A percentile compares a stretch with the other conserved stretches of the same genome.
phyloP scores from a whole-genome alignment of 2,113 vertebrate genomes.

The Eurystomus gularis region DNA sequence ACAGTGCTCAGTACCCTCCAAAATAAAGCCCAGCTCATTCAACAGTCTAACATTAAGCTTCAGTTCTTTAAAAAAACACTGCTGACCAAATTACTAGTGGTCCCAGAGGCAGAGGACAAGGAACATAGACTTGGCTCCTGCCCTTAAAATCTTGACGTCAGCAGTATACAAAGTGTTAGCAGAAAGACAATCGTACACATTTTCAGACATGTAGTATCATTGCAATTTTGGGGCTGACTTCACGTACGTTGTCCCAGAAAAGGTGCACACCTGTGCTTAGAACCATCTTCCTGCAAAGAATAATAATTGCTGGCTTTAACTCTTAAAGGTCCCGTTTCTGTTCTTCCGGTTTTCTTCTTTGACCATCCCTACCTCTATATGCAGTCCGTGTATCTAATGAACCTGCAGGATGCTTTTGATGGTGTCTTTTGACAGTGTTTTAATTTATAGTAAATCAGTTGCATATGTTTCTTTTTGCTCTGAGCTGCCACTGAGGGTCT shows the following conservation, averaged over 20 bases:
- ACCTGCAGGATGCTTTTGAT: background rate
- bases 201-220: background rate
- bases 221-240: background rate
- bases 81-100: background rate
- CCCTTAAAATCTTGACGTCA: background rate
- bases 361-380: background rate
- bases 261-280: background rate
- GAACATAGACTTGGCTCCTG: background rate
- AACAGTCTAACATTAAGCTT: background rate
- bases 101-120: background rate
- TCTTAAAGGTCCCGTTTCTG: background rate
- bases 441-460: background rate
- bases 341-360: background rate
- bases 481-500: background rate
- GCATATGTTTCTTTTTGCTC: background rate
- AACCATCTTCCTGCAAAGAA: background rate
- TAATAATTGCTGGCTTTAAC: background rate
- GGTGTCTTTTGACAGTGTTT: background rate
- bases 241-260: background rate
- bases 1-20: background rate
- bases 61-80: background rate
- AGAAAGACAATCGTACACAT: background rate
- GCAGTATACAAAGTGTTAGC: background rate
- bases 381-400: background rate
- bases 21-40: background rate